Base-by-base conservation (phyloP, 1,140 invertebrate genomes). In the Tetramorium parvispinum region DNA sequence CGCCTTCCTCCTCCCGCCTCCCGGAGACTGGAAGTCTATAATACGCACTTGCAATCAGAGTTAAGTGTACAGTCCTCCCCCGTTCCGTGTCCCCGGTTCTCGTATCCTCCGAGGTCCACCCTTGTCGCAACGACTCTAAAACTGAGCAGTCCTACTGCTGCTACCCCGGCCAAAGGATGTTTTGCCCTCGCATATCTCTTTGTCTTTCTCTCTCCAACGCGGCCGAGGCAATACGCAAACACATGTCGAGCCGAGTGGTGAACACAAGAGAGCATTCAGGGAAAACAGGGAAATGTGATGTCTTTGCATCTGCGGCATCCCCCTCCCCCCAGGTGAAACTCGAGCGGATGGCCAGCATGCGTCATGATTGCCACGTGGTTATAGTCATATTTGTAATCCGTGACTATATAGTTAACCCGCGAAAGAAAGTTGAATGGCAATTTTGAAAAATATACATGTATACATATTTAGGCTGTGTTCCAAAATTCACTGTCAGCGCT, bases 21-120 rank as follows among this genome's bases (percentile, higher is more conserved):
- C 24, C 10, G 32, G 40, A 78, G 79, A 75, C 43, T 46, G 8
- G 24, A 32, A 53, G 71, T 61, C 11, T 57, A 59, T 82, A 88
- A 90, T 90, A 85, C 68, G 75, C 66, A 51, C 51, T 76, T 88
- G 85, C 85, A 88, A 89, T 89, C 87, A 87, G 73, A 79, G 79
- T 85, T 87, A 89, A 90, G 75, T 85, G 85, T 76, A 46, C 78
- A 65, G 21, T 68, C 32, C n/a, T 10, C 55, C 51, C 18, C 18
- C 51, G 27, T 8, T n/a, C n/a, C n/a, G n/a, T n/a, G n/a, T n/a
- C n/a, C 55, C 49, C 11, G 11, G 3, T 24, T 11, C 16, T 27
- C 57, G 10, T 49, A 43, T 8, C 27, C 13, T 5, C 11, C 32
- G 40, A n/a, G n/a, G 7, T 32, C 18, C 70, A 51, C 11, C 43